Base-by-base conservation (phyloP, 1,140 invertebrate genomes). In the Drosophila albomicans region DNA sequence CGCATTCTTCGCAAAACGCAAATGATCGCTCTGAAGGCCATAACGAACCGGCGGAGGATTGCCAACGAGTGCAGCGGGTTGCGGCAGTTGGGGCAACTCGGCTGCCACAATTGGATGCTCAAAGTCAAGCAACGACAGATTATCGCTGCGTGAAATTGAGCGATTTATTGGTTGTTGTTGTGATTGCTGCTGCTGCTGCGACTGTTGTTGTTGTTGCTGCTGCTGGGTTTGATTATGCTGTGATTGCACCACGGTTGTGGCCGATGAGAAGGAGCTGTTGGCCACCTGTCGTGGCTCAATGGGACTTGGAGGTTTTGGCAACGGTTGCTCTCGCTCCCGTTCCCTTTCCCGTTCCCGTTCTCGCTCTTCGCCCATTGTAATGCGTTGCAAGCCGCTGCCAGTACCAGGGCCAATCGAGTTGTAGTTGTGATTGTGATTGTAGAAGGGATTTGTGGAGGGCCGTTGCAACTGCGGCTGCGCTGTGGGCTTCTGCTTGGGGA, bases 51-150 rank as follows among this genome's bases (percentile, higher is more conserved):
- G 59, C 49, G 48, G 69, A n/a, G 45, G 68, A 54, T 74, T 62
- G 32, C 49, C 74, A 11, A 66, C 41, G 0, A 92, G 69, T 5
- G 91, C 62, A 0, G 73, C 69, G 1, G 84, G 46, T 16, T 84
- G 59, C 1, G 79, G 71, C n/a, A 77, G 11, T 46, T 90, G 64
- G 1, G 71, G 58, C 62, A 79, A 13, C 32, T 82, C 81, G 2
- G 87, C 87, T 0, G 91, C 91, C 43, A 92, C 91, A 75, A 92
- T 92, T 0, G 91, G 91, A 79, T 92, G 91, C 67, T 92, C 91
- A 43, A 92, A 92, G 58, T 92, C 91, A 10, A 92, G 78, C 3
- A 92, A 57, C 13, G 79, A 82, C 5, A 84, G 45, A 43, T 87
- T 75, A 51, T 92, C 91, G 45, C 91, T 91, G 30, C 91, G 91